Evolutionary conservation across 2,888 invertebrate species (phyloP).

Genomic region (Eugnorisma glareosa): DNA sequence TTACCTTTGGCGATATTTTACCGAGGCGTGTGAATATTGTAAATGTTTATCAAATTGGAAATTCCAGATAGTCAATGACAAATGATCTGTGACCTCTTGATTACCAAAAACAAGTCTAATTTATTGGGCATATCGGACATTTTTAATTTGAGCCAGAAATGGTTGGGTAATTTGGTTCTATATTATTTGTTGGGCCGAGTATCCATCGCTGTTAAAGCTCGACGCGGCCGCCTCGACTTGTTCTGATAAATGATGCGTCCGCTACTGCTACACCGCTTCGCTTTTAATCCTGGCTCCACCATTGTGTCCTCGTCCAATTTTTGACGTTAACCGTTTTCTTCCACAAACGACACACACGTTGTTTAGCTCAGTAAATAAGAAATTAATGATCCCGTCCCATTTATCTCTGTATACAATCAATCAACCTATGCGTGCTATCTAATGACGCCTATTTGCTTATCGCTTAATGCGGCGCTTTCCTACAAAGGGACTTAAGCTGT

Average conservation of each 20-base stretch:
- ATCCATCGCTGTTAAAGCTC: constrained; percentile 78
- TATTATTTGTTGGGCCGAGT: constrained; percentile 72
- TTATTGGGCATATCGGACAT: constrained; percentile 49
- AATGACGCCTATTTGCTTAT: constrained; percentile 74
- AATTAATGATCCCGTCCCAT: constrained; percentile 83
- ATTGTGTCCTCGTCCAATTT: constrained; percentile 87
- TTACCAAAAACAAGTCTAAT: constrained; percentile 60
- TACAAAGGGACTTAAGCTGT: constrained; percentile 56
- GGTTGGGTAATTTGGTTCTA: constrained; percentile 58
- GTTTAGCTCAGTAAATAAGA: constrained; percentile 82
- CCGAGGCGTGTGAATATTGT: constrained; percentile 47
- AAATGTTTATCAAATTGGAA: constrained; percentile 57
- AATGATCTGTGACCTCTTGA: constrained; percentile 61
- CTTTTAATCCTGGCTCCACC: constrained; percentile 88
- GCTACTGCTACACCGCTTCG: constrained; percentile 88
- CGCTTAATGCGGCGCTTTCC: constrained; percentile 56
- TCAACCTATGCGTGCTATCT: constrained; percentile 77
- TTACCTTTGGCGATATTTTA: constrained; percentile 46
- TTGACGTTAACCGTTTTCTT: constrained; percentile 86
- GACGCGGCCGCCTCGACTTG: constrained; percentile 71
- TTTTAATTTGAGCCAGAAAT: constrained; percentile 60
- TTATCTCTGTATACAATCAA: constrained; percentile 84
- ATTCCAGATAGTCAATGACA: constrained; percentile 57
- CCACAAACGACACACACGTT: constrained; percentile 81
- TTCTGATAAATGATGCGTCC: constrained; percentile 89